Evolutionary conservation across 2,888 invertebrate species (phyloP).

Genomic region (Lepidochrysops patricia): DNA sequence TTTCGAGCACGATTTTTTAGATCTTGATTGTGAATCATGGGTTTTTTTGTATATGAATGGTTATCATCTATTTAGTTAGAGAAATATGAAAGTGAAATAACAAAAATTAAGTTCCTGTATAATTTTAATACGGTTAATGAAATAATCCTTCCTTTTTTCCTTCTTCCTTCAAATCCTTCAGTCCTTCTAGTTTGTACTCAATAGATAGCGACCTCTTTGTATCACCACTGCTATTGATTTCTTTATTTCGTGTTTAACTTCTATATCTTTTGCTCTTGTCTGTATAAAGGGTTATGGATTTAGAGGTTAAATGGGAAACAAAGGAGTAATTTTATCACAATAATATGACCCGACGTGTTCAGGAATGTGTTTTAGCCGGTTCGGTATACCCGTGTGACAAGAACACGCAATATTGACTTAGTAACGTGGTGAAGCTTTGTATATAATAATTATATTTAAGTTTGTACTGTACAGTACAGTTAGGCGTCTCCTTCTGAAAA

Average conservation of each 20-base stretch:
- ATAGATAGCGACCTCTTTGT: neutral
- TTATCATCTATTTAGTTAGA: neutral
- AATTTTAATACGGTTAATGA: neutral
- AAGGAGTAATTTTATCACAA: no score
- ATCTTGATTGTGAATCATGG: no score
- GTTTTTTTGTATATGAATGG: no score
- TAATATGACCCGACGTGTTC: constrained; percentile 11
- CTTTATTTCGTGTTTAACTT: no score
- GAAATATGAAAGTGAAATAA: neutral
- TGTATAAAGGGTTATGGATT: no score
- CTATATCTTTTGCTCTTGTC: no score
- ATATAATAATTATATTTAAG: constrained; percentile 65
- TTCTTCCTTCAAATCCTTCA: neutral
- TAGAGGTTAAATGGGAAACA: no score
- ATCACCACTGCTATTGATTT: neutral
- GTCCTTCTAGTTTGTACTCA: neutral
- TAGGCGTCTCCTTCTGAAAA: constrained; percentile 30
- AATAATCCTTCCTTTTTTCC: no score
- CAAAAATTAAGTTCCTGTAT: constrained; percentile 1
- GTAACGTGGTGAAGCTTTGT: constrained; percentile 53
- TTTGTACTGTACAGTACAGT: constrained; percentile 61
- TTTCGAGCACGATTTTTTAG: no score
- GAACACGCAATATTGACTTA: constrained; percentile 42
- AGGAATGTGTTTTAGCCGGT: constrained; percentile 29
- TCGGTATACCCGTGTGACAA: constrained; percentile 41